phyloP scores from a whole-genome alignment of 2,888 invertebrate genomes.

The Melanostoma mellinum region DNA sequence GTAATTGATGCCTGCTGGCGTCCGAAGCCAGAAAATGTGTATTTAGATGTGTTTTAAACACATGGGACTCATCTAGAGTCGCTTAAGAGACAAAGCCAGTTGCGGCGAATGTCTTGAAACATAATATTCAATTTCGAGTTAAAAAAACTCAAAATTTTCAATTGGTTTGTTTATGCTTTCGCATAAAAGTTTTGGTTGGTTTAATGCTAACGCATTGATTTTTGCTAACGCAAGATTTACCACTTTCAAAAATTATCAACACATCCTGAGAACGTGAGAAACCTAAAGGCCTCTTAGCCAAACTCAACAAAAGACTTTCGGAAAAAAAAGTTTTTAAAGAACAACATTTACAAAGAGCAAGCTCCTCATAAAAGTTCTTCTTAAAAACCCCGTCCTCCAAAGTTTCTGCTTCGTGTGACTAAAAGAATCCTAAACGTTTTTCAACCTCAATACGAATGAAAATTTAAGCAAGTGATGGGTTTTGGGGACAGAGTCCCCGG shows the following conservation, averaged over 20 bases:
- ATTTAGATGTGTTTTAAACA: slow-evolving; percentile 11
- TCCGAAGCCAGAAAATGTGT: slow-evolving; percentile 44
- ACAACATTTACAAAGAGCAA: background rate
- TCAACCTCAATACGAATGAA: slow-evolving; percentile 65
- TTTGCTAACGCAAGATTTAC: slow-evolving; percentile 26
- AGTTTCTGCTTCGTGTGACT: background rate
- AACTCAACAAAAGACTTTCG: slow-evolving; percentile 20
- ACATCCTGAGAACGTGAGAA: slow-evolving; percentile 67
- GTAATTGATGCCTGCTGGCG: slow-evolving; percentile 48
- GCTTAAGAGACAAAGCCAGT: slow-evolving; percentile 57
- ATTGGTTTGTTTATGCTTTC: background rate
- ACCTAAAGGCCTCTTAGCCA: slow-evolving; percentile 9
- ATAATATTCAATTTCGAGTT: background rate
- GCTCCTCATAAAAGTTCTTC: slow-evolving; percentile 9
- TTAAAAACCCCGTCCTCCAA: background rate
- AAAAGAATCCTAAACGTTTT: slow-evolving; percentile 33
- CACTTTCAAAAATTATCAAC: slow-evolving; percentile 36
- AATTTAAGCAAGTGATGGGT: slow-evolving; percentile 34
- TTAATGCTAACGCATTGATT: background rate
- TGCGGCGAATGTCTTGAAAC: slow-evolving; percentile 47
- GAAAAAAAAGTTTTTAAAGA: slow-evolving; percentile 13
- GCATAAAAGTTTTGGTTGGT: slow-evolving; percentile 13
- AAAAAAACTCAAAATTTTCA: background rate
- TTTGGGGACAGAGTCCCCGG: slow-evolving; percentile 28
- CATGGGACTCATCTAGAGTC: slow-evolving; percentile 15